Conservation (phyloP, 2,888 invertebrate species). For the Limnephilus lunatus region DNA sequence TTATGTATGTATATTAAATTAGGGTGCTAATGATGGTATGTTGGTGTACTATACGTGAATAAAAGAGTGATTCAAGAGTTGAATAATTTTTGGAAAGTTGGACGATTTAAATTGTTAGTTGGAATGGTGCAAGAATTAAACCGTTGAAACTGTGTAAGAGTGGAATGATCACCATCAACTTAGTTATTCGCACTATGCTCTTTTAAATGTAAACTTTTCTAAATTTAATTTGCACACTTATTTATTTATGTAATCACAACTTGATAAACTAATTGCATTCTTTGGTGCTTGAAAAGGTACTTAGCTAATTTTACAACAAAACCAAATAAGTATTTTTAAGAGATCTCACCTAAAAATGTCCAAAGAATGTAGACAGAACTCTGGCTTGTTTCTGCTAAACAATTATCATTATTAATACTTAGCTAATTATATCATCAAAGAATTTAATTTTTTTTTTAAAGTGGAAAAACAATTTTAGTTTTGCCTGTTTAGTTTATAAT, state of each 20-base stretch:
- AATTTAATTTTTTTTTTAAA: neutral
- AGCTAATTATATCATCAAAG: neutral
- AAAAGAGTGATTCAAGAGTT: neutral
- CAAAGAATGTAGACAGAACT: conserved; percentile 23
- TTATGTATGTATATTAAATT: neutral
- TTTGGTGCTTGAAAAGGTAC: conserved; percentile 29
- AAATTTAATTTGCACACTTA: conserved; percentile 7
- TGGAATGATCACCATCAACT: neutral
- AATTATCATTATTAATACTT: neutral
- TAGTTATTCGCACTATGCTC: neutral
- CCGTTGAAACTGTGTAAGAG: neutral
- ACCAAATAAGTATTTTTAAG: conserved; percentile 46
- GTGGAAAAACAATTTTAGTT: neutral
- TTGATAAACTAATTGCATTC: neutral
- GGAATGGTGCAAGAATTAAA: neutral
- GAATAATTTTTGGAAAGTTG: neutral
- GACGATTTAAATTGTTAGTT: neutral
- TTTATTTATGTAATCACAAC: conserved; percentile 6
- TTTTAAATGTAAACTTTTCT: neutral
- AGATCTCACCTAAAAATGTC: conserved; percentile 25
- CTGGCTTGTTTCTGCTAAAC: conserved; percentile 18
- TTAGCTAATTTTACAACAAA: neutral
- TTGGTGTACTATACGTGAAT: neutral
- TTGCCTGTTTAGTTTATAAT: neutral
- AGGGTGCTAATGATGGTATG: neutral